Evolutionary conservation across 2,797 vertebrate species (phyloP), one percentile per base, ranked within the genome.

Genomic region (Esox lucius): DNA sequence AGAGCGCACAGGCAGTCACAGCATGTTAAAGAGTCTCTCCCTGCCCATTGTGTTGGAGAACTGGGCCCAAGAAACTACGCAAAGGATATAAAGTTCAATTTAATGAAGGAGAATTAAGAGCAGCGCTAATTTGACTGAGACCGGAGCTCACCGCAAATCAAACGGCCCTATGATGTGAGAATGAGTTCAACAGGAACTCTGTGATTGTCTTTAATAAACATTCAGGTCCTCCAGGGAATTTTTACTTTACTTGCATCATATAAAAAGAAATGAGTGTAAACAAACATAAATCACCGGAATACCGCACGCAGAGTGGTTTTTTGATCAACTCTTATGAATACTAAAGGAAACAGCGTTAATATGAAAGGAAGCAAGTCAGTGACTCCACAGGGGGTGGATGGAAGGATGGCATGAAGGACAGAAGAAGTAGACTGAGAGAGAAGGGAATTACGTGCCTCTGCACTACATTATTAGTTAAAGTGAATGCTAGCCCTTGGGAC

Each of bases 241-340:
- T 71, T 76, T 75, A 81, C 74, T 84, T 84, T 72, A 81, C 1
- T 0, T 24, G 39, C 73, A 66, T 69, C 70, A 78, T 78, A 66
- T 71, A 64, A 79, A 74, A 78, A 72, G 71, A 13, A 83, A 83
- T 75, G 51, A 82, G 83, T 67, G 70, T 56, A 81, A 84, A 83
- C 78, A 81, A 74, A 78, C 51, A 82, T 83, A 80, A 83, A 87
- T 85, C 75, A 79, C 73, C 67, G 5, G 75, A 73, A 76, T 24
- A 1, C 19, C 35, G 68, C 53, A 8, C 2, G 59, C 19, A 1
- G 26, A 61, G 70, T 78, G 68, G 48, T 76, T 71, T 56, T 70
- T 68, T 71, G 39, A 73, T 26, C 70, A 74, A 68, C 79, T 73
- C 73, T 84, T 80, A 84, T 81, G 75, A 78, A 87, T 86, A 86